Conservation (phyloP, 2,113 vertebrate species). For the Amazona vittata region DNA sequence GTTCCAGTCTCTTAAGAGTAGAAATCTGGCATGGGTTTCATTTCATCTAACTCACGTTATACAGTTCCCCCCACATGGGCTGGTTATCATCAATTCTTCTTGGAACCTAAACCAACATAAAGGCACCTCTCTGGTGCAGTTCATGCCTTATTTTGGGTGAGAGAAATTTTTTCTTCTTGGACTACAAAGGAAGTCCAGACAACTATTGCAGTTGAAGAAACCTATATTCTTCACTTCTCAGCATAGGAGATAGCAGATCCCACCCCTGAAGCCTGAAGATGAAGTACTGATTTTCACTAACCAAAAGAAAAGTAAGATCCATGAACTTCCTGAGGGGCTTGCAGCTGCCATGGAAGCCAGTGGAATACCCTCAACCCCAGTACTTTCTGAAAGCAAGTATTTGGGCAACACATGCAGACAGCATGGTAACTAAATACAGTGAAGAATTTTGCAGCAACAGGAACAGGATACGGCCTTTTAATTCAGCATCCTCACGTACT, state of each 20-base stretch:
- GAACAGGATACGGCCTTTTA: neutral
- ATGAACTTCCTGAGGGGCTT: neutral
- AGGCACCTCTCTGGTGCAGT: neutral
- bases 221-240: neutral
- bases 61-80: neutral
- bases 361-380: neutral
- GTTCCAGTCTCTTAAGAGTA: neutral
- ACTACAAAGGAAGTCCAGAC: neutral
- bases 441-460: neutral
- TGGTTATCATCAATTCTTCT: neutral
- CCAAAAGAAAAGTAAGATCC: neutral
- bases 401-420: neutral
- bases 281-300: neutral
- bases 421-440: neutral
- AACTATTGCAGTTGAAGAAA: neutral
- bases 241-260: neutral
- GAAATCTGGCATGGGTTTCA: neutral
- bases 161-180: neutral
- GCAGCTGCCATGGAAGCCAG: neutral
- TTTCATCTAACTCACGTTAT: neutral
- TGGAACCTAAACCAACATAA: neutral
- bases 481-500: neutral
- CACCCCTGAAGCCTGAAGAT: neutral
- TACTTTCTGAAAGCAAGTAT: neutral
- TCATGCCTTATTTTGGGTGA: neutral